Conservation (phyloP, 2,888 invertebrate genomes). For the Selenia dentaria region DNA sequence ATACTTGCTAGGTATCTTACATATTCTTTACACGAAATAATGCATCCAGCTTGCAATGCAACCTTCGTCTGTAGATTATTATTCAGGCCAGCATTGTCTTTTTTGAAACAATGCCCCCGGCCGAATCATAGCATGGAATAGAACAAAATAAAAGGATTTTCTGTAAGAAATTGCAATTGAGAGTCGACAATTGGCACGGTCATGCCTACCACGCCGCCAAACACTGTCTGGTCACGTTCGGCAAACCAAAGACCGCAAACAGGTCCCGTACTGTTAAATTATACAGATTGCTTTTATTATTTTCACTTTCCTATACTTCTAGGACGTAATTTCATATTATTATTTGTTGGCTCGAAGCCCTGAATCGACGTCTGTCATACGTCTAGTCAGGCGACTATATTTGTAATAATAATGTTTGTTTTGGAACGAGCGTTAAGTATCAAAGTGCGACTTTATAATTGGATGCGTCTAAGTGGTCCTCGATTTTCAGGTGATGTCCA, state of each 20-base stretch:
- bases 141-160: constrained; percentile 39
- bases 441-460: constrained; percentile 29
- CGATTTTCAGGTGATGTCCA: constrained; percentile 3
- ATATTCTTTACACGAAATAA: constrained; percentile 16
- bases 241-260: constrained; percentile 77
- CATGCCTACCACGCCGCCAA: constrained; percentile 55
- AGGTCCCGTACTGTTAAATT: constrained; percentile 64
- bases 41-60: constrained; percentile 6
- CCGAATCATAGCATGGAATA: constrained; percentile 17
- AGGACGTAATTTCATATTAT: constrained; percentile 62
- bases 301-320: constrained; percentile 62
- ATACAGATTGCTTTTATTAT: constrained; percentile 60
- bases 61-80: constrained; percentile 6
- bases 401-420: constrained; percentile 46
- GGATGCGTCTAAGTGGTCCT: not conserved
- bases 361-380: constrained; percentile 52
- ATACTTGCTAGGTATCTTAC: constrained; percentile 35
- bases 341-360: constrained; percentile 56
- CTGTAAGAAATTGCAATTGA: constrained; percentile 49
- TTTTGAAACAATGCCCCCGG: constrained; percentile 24
- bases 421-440: constrained; percentile 30
- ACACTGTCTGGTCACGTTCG: constrained; percentile 79
- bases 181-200: constrained; percentile 59
- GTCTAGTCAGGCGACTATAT: constrained; percentile 53
- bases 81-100: constrained; percentile 18